These are phyloP conservation scores for Neodiprion fabricii DNA, from an alignment of 1,140 invertebrate species.

Conservation along the genomic window DNA sequence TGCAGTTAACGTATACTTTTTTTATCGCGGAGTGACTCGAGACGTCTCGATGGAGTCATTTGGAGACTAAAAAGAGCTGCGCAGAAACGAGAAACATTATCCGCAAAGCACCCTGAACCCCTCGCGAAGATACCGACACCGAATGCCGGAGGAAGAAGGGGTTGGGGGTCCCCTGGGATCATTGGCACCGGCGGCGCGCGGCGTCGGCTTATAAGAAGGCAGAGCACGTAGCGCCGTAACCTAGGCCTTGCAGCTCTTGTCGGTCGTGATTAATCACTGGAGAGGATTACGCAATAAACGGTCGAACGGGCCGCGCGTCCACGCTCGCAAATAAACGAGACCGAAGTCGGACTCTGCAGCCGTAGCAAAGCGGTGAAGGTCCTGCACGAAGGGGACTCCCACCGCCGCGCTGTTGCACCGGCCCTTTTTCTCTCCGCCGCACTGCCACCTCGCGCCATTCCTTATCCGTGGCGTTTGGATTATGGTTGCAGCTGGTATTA, in stretches of 20 bases:
- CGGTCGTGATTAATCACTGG: slow-evolving; percentile 13
- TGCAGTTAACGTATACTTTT: too few relatives aligned
- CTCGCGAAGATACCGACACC: background rate
- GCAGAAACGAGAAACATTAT: background rate
- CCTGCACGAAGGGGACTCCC: background rate
- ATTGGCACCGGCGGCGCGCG: slow-evolving; percentile 9
- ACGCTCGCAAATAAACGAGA: slow-evolving; percentile 5
- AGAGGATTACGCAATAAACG: slow-evolving; percentile 16
- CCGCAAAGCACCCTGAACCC: background rate
- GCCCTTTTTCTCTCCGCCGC: background rate
- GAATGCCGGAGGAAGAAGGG: background rate
- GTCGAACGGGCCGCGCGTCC: background rate
- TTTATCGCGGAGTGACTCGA: too few relatives aligned
- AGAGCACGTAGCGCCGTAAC: slow-evolving; percentile 7
- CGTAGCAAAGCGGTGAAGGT: background rate
- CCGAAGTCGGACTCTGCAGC: background rate
- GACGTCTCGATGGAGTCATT: too few relatives aligned
- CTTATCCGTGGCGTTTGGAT: background rate
- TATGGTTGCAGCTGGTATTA: background rate
- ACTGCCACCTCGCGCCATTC: background rate
- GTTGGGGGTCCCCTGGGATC: background rate
- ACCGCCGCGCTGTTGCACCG: background rate
- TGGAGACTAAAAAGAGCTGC: too few relatives aligned
- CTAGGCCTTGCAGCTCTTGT: slow-evolving; percentile 13
- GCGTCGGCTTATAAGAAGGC: background rate